Evolutionary conservation across 2,888 invertebrate genomes (phyloP), one percentile per base, ranked within the genome.

Genomic region (Shargacucullia verbasci): DNA sequence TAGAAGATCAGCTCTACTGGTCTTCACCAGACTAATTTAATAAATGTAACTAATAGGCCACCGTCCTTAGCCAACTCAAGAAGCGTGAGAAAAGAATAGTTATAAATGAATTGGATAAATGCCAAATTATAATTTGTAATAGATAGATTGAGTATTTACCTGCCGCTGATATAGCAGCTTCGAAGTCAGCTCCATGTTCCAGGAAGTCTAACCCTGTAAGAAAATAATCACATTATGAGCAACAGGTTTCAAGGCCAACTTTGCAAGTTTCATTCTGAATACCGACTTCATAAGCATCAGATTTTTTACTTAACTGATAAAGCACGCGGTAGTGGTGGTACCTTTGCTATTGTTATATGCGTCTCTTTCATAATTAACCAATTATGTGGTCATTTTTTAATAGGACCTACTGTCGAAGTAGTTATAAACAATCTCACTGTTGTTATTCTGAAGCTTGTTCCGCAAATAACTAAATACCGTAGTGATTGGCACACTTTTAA

Each of bases 171-270:
- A 96, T 95, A 68, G 96, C 96, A 78, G 95, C 95, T 89, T 96
- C 96, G 88, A 96, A 96, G 88, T 96, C 96, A 81, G 96, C 96
- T 73, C 96, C 96, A 94, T 96, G 96, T 84, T 96, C 96, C 85
- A 96, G 95, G 87, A 96, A 96, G 89, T 96, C 96, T 92, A 96
- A 94, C 91, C 96, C 96, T 96, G 92, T 77, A 94, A 88, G 37
- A 66, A 72, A 59, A 78, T 52, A 58, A 57, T 13, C 7, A 39
- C 25, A 44, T 20, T 14, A 37, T 47, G 31, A 50, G 9, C 7
- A 29, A 3, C 0, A 33, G 4, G 11, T 12, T 11, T 12, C 7
- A 3, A 11, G 0, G 8, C 8, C 25, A 20, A 38, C 33, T 33
- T 14, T 5, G 12, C 12, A 10, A 15, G 29, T 9, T 11, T 31